Conservation (phyloP, 1,140 invertebrate genomes). For the Pogonomyrmex barbatus region DNA sequence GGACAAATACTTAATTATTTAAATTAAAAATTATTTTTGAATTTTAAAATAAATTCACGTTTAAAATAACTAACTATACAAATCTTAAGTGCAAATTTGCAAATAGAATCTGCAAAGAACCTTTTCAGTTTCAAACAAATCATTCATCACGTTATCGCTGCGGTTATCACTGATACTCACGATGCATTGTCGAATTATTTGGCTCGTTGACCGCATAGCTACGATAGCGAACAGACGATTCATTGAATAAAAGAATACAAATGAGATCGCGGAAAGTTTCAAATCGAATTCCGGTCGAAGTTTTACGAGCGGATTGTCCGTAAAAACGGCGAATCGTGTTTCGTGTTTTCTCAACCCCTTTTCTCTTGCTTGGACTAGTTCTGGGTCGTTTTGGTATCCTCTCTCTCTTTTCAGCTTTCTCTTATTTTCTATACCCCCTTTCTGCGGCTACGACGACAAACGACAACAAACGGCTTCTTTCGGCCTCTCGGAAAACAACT, state of each 20-base stretch:
- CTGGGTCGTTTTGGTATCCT: background rate
- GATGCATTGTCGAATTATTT: slow-evolving; percentile 43
- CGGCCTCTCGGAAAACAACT: slow-evolving; percentile 45
- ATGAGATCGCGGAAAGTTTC: slow-evolving; percentile 60
- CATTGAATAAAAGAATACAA: slow-evolving; percentile 49
- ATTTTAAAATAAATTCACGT: background rate
- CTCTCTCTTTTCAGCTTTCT: slow-evolving; percentile 7
- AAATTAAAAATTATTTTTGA: background rate
- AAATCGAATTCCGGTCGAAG: slow-evolving; percentile 59
- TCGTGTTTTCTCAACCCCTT: slow-evolving; percentile 27
- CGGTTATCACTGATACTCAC: slow-evolving; percentile 32
- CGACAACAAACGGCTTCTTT: slow-evolving; percentile 59
- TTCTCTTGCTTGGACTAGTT: slow-evolving; percentile 19
- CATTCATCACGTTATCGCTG: slow-evolving; percentile 7
- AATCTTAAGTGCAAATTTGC: slow-evolving; percentile 24
- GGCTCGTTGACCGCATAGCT: slow-evolving; percentile 33
- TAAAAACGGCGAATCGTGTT: slow-evolving; percentile 52
- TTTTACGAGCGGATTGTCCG: slow-evolving; percentile 52
- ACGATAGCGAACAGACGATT: background rate
- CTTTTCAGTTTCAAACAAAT: slow-evolving; percentile 18
- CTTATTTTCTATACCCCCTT: slow-evolving; percentile 30
- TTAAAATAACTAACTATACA: background rate
- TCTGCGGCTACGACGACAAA: slow-evolving; percentile 27
- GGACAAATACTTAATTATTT: background rate
- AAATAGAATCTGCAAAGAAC: background rate